These are phyloP conservation scores for Apamea epomidion DNA, from an alignment of 2,888 invertebrate species.

Conservation along the genomic window DNA sequence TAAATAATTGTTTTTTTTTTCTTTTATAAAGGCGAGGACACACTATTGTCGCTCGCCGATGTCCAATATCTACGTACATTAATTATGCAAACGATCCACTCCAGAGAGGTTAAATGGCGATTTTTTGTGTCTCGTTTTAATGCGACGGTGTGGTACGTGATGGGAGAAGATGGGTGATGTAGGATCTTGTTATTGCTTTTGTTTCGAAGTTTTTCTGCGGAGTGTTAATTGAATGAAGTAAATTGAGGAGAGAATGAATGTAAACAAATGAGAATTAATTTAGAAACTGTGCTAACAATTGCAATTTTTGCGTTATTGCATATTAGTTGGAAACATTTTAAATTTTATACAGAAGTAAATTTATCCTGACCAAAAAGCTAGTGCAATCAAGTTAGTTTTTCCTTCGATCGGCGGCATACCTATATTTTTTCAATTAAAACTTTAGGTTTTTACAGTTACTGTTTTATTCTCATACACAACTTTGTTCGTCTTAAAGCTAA, in stretches of 20 bases:
- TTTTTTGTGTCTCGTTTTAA: slow-evolving; percentile 77
- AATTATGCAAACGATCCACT: slow-evolving; percentile 84
- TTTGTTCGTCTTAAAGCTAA: slow-evolving; percentile 27
- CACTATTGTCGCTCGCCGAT: slow-evolving; percentile 70
- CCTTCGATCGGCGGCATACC: rapidly evolving
- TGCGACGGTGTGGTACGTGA: slow-evolving; percentile 78
- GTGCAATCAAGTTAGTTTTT: background rate
- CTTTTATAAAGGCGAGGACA: slow-evolving; percentile 62
- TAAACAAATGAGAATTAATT: background rate
- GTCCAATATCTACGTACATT: slow-evolving; percentile 79
- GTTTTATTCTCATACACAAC: background rate
- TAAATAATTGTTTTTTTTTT: slow-evolving; percentile 36
- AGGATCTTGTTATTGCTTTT: slow-evolving; percentile 60
- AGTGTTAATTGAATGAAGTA: slow-evolving; percentile 36
- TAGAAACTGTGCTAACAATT: background rate
- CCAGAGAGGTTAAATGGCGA: slow-evolving; percentile 72
- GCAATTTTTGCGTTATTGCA: background rate
- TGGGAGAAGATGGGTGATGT: slow-evolving; percentile 68
- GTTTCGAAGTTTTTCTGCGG: slow-evolving; percentile 44
- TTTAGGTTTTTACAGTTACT: background rate
- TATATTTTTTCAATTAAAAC: background rate
- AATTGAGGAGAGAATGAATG: background rate
- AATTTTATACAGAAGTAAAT: background rate
- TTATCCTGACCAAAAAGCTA: background rate
- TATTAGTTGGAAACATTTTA: background rate